A percentile compares a stretch with the other conserved stretches of the same genome.
Evolutionary conservation across 35 echinoderm and acorn worm species (phyloP).

Genomic region (Strongylocentrotus purpuratus): DNA sequence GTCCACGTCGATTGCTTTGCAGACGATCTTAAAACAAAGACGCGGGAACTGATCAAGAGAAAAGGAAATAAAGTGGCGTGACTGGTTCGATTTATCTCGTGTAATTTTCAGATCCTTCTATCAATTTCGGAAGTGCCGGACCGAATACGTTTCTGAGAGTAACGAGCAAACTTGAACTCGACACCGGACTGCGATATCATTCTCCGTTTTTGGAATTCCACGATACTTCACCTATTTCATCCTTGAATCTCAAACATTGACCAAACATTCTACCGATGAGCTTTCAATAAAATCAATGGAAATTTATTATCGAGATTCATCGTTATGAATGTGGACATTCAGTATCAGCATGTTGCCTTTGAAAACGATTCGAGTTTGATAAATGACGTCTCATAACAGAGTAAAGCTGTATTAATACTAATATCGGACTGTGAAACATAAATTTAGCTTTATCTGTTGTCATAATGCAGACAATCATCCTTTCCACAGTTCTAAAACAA

Average conservation of each 20-base stretch:
- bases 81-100: slow-evolving; percentile 30
- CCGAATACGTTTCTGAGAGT: neutral
- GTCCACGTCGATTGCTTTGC: neutral
- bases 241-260: neutral
- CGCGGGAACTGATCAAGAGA: neutral
- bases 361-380: neutral
- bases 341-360: neutral
- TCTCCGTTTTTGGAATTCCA: neutral
- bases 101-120: neutral
- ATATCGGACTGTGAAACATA: too few relatives aligned
- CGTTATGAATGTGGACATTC: neutral
- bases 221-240: neutral
- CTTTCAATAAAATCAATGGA: neutral
- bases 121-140: slow-evolving; percentile 13
- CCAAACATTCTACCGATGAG: neutral
- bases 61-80: slow-evolving; percentile 12
- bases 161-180: neutral
- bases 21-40: slow-evolving; percentile 11
- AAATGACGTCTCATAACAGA: neutral
- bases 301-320: neutral
- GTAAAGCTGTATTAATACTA: neutral
- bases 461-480: too few relatives aligned
- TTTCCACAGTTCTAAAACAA: too few relatives aligned
- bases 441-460: too few relatives aligned
- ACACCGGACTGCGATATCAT: neutral